Percentiles rank a stretch among this genome's conserved stretches.
phyloP scores from a whole-genome alignment of 2,888 invertebrate species.

The Gisinianus flammeolus region DNA sequence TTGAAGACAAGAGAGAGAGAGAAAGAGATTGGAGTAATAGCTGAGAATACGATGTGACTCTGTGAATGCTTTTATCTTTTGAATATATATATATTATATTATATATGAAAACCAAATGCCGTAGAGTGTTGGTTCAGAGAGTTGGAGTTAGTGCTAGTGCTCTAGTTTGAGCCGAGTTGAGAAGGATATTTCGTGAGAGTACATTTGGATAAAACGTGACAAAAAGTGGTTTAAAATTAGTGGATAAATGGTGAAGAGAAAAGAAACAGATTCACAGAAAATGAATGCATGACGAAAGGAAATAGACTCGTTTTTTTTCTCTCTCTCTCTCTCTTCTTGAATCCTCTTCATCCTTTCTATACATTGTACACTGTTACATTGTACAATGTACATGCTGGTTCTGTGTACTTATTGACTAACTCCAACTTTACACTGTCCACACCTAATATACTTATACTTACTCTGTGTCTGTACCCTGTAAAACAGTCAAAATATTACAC shows the following conservation, averaged over 20 bases:
- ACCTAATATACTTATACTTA: not conserved
- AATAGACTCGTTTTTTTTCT: constrained; percentile 29
- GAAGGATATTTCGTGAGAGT: constrained; percentile 19
- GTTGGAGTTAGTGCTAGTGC: not conserved
- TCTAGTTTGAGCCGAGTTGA: not conserved
- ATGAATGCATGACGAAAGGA: constrained; percentile 41
- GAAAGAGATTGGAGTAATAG: not conserved
- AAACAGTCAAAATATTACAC: not conserved
- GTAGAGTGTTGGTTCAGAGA: not conserved
- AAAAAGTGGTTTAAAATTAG: constrained; percentile 43
- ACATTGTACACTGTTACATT: not conserved
- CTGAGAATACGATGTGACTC: not conserved
- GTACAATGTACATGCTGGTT: not conserved
- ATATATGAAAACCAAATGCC: no score
- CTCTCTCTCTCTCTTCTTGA: not conserved
- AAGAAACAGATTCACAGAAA: constrained; percentile 37
- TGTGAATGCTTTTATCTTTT: no score
- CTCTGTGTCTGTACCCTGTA: not conserved
- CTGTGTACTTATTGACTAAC: not conserved
- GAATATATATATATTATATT: no score
- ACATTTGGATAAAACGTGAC: constrained; percentile 38
- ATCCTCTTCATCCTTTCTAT: not conserved
- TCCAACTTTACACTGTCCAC: not conserved
- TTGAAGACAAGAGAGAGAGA: not conserved
- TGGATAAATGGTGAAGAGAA: constrained; percentile 39